Conservation (phyloP, 1,140 invertebrate species). For the Pachypeltis micranthus region DNA sequence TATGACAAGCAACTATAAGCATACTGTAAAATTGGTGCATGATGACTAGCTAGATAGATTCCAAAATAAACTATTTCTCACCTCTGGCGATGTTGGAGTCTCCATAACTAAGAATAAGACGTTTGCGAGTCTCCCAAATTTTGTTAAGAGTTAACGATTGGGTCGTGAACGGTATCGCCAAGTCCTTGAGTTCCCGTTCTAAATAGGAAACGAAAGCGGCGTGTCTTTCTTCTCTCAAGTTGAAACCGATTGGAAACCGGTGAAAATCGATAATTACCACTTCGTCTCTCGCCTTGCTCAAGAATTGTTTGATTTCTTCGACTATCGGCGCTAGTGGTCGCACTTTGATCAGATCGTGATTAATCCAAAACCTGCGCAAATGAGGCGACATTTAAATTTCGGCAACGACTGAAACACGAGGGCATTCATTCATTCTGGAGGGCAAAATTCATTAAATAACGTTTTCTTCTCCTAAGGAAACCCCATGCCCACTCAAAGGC, state of each 20-base stretch:
- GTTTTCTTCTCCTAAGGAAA: no score
- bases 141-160: slow-evolving; percentile 43
- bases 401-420: slow-evolving; percentile 13
- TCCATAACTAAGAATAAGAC: slow-evolving; percentile 52
- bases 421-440: not conserved
- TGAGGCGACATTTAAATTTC: no score
- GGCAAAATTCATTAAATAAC: not conserved
- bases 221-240: slow-evolving; percentile 40
- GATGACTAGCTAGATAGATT: no score
- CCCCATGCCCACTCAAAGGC: no score
- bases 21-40: no score
- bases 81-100: slow-evolving; percentile 42
- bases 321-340: slow-evolving; percentile 48
- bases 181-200: slow-evolving; percentile 45
- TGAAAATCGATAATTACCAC: slow-evolving; percentile 54
- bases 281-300: slow-evolving; percentile 47
- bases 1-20: no score
- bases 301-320: slow-evolving; percentile 47
- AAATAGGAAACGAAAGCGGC: slow-evolving; percentile 44
- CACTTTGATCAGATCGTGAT: slow-evolving; percentile 54
- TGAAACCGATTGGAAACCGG: slow-evolving; percentile 55
- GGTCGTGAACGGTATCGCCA: slow-evolving; percentile 40
- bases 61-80: no score
- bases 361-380: slow-evolving; percentile 55
- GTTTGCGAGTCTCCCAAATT: slow-evolving; percentile 45